Evolutionary conservation across 2,888 invertebrate species (phyloP), one percentile per base, ranked within the genome.

Genomic region (Himalopsyche japonica): DNA sequence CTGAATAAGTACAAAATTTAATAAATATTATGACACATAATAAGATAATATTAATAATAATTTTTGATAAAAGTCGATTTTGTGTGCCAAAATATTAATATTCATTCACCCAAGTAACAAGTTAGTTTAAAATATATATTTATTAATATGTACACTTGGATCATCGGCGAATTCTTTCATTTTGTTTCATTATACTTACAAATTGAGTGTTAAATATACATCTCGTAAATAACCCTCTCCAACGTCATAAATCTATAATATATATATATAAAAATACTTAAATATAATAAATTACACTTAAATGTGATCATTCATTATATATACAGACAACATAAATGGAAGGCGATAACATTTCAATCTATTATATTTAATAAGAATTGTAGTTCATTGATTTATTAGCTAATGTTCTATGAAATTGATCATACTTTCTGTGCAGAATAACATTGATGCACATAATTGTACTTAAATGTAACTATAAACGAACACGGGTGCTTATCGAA

Each of bases 1-100:
- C 70, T 70, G 24, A 48, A 34, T 86, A 85, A 85, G 85, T 87
- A 83, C 86, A 80, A 81, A 85, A 86, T 86, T 87, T 86, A 85
- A 86, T 86, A 86, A 88, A 88, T 88, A 88, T 86, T 87, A 88
- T 84, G 88, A 87, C 87, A 87, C 85, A 87, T 85, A 87, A 85
- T 87, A 85, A 76, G 82, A 27, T 82, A 80, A 81, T 47, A 43
- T 32, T 30, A 57, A 24, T 79, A 79, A 79, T 48, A 70, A 20
- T 83, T 37, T n/a, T 79, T 79, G 27, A 82, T 79, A 77, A 79
- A 85, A 76, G 24, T 79, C 57, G 86, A 83, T 84, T 87, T 84
- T 82, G 85, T 86, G 86, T 86, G 86, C 86, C 86, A 84, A 76
- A 79, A 81, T 79, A 78, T 82, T 86, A 80, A 87, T 83, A 82